Conservation (phyloP, 2,888 invertebrate genomes). For the Mythimna lalbum region DNA sequence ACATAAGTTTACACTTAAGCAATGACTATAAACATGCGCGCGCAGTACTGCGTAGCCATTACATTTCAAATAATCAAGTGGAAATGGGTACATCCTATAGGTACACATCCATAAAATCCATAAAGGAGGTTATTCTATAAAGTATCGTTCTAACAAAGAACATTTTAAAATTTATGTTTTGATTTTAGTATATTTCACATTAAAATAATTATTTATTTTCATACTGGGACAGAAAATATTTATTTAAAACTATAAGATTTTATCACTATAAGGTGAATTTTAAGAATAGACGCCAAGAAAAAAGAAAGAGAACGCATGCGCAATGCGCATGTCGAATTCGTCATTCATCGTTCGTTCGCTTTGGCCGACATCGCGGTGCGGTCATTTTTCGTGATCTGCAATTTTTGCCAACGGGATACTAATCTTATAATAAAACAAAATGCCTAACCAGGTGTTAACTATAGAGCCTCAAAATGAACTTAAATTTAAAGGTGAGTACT, state of each 20-base stretch:
- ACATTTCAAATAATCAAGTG: conserved; percentile 19
- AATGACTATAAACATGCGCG: conserved; percentile 39
- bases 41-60: conserved; percentile 20
- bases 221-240: neutral
- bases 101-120: conserved; percentile 44
- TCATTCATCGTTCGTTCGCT: conserved; percentile 78
- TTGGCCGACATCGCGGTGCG: conserved; percentile 83
- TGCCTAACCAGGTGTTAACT: conserved; percentile 94
- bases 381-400: conserved; percentile 78
- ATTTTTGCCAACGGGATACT: conserved; percentile 82
- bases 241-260: conserved; percentile 1
- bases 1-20: neutral
- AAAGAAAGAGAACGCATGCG: conserved; percentile 66
- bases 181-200: neutral
- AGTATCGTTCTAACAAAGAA: conserved; percentile 5
- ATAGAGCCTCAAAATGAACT: conserved; percentile 97
- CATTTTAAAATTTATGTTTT: neutral
- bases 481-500: conserved; percentile 96
- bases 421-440: conserved; percentile 90
- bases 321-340: conserved; percentile 81
- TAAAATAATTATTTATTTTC: conserved; percentile 5
- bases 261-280: conserved; percentile 12
- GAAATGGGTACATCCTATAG: neutral
- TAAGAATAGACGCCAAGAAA: conserved; percentile 55
- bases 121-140: conserved; percentile 41